A percentile compares a stretch with the other conserved stretches of the same genome.
Conservation (phyloP, 2,888 invertebrate genomes). For the Chrysolina haemoptera region DNA sequence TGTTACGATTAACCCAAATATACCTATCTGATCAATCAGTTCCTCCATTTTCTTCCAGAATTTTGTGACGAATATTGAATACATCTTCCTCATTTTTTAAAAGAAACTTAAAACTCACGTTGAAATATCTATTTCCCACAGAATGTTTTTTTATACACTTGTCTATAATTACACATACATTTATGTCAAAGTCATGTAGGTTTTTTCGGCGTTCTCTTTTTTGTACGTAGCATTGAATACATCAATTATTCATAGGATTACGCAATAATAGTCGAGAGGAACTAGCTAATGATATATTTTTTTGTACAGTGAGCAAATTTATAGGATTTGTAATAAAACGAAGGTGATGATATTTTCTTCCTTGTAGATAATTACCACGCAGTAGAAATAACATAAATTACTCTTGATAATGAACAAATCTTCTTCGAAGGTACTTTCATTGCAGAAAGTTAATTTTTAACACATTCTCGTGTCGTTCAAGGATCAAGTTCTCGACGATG, state of each 20-base stretch:
- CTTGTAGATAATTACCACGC: not conserved
- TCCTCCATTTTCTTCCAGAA: too few relatives aligned
- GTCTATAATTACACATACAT: not conserved
- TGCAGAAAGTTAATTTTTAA: not conserved
- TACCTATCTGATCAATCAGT: too few relatives aligned
- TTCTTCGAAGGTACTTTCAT: not conserved
- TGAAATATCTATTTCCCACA: too few relatives aligned
- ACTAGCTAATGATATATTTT: conserved; percentile 17
- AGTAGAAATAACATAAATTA: conserved; percentile 8
- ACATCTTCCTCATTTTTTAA: too few relatives aligned
- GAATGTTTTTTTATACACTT: not conserved
- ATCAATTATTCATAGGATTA: not conserved
- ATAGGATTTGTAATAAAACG: conserved; percentile 12
- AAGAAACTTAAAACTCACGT: too few relatives aligned
- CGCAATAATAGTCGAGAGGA: conserved; percentile 2
- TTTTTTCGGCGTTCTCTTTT: conserved; percentile 7
- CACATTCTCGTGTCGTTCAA: not conserved
- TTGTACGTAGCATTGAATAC: not conserved
- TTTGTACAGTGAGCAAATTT: conserved; percentile 12
- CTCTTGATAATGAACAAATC: not conserved
- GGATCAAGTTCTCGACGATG: not conserved
- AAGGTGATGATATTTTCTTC: conserved; percentile 17
- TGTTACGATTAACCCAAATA: too few relatives aligned
- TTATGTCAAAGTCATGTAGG: conserved; percentile 17
- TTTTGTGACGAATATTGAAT: too few relatives aligned